These are phyloP conservation scores for Bothrops jararaca DNA, from an alignment of 2,113 vertebrate species.

Conservation along the genomic window DNA sequence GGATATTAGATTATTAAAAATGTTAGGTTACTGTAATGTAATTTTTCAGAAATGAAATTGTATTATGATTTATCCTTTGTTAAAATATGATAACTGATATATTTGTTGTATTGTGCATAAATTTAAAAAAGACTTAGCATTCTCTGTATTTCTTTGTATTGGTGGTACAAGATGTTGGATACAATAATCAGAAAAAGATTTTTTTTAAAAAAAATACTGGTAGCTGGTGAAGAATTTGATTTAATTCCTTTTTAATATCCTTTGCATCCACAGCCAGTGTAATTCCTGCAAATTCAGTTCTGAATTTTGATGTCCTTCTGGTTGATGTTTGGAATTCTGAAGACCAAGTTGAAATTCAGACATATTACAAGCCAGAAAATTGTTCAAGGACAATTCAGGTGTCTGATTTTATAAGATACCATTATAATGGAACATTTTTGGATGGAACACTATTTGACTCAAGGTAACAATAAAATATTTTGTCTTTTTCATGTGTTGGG, in stretches of 20 bases:
- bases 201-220: neutral
- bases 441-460: slow-evolving; percentile 98
- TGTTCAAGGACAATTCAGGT: slow-evolving; percentile 88
- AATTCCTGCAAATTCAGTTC: slow-evolving; percentile 87
- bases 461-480: slow-evolving; percentile 72
- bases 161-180: neutral
- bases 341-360: slow-evolving; percentile 84
- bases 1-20: neutral
- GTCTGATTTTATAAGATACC: slow-evolving; percentile 93
- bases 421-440: slow-evolving; percentile 93
- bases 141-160: neutral
- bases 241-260: neutral
- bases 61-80: neutral
- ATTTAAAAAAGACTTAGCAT: neutral
- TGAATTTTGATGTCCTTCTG: slow-evolving; percentile 93
- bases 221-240: neutral
- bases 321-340: slow-evolving; percentile 92
- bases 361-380: slow-evolving; percentile 80
- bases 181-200: neutral
- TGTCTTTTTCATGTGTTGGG: neutral
- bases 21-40: neutral
- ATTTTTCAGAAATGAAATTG: neutral
- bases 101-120: neutral
- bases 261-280: slow-evolving; percentile 76
- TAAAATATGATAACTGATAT: neutral